A percentile compares a stretch with the other conserved stretches of the same genome.
Evolutionary conservation across 2,113 vertebrate genomes (phyloP).

Genomic region (Sceloporus tristichus): DNA sequence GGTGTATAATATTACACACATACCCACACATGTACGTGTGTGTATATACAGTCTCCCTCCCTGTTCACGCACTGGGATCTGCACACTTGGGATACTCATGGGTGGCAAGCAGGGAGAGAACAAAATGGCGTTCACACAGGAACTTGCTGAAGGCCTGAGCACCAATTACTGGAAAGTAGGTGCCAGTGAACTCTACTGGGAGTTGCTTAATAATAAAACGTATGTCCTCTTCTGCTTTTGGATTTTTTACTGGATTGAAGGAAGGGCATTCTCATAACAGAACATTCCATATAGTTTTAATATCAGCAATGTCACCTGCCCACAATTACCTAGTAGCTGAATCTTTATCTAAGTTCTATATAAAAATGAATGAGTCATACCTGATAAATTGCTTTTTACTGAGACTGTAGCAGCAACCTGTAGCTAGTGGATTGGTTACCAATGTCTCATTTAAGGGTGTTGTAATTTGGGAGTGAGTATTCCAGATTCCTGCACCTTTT

Average conservation of each 20-base stretch:
- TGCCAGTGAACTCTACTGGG: not conserved
- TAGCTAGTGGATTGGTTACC: not conserved
- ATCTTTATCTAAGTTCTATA: not conserved
- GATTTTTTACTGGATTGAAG: not conserved
- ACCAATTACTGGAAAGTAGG: not conserved
- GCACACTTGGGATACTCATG: too few species aligned
- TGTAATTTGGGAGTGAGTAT: not conserved
- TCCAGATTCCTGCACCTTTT: not conserved
- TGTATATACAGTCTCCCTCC: too few species aligned
- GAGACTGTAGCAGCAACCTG: not conserved
- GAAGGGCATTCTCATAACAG: not conserved
- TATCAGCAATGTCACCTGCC: not conserved
- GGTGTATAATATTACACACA: too few species aligned
- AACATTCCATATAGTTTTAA: not conserved
- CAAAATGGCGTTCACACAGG: too few species aligned
- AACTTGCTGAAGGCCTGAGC: not conserved
- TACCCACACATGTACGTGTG: too few species aligned
- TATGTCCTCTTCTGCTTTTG: not conserved
- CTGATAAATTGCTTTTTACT: not conserved
- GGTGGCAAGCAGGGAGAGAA: too few species aligned
- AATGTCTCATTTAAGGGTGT: not conserved
- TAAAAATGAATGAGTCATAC: conserved; percentile 8
- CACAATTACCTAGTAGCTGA: not conserved
- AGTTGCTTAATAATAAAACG: not conserved
- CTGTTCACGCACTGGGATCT: too few species aligned